phyloP scores from a whole-genome alignment of 2,113 vertebrate genomes.

The Nanorana parkeri region DNA sequence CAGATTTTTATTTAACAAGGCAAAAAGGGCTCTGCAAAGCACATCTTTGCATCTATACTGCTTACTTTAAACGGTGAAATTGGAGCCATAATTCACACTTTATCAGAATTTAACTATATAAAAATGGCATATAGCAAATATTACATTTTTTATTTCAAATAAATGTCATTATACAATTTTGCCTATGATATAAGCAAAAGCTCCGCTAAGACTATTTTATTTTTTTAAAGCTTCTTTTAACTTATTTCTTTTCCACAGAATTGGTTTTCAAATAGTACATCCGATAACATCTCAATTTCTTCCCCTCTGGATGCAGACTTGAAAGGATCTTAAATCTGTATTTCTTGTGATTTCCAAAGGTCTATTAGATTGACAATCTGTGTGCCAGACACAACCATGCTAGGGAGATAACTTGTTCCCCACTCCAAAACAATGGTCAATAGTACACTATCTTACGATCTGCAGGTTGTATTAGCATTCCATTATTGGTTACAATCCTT shows the following conservation, averaged over 20 bases:
- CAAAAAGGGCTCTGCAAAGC: too few relatives aligned
- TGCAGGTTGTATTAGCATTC: conserved; percentile 45
- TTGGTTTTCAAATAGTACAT: conserved; percentile 52
- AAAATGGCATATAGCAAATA: background rate
- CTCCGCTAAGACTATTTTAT: conserved; percentile 42
- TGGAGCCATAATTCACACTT: too few relatives aligned
- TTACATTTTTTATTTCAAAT: conserved; percentile 38
- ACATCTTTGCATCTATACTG: too few relatives aligned
- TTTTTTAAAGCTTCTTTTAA: conserved; percentile 53
- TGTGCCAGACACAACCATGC: conserved; percentile 53
- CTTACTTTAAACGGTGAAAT: too few relatives aligned
- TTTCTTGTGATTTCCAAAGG: conserved; percentile 56
- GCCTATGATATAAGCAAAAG: conserved; percentile 33
- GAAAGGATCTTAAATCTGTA: conserved; percentile 47
- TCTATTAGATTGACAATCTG: conserved; percentile 54
- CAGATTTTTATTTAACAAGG: too few relatives aligned
- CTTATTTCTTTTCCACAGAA: conserved; percentile 47
- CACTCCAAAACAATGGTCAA: conserved; percentile 66
- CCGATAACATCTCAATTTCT: conserved; percentile 53
- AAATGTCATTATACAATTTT: conserved; percentile 37
- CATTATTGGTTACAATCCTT: conserved; percentile 34
- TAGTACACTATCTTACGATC: conserved; percentile 36
- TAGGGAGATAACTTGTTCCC: conserved; percentile 67
- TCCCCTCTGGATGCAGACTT: conserved; percentile 43
- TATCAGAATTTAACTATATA: too few relatives aligned